These are phyloP conservation scores for Drosophila pseudoobscura DNA, from an alignment of 1,140 invertebrate species.

Conservation along the genomic window DNA sequence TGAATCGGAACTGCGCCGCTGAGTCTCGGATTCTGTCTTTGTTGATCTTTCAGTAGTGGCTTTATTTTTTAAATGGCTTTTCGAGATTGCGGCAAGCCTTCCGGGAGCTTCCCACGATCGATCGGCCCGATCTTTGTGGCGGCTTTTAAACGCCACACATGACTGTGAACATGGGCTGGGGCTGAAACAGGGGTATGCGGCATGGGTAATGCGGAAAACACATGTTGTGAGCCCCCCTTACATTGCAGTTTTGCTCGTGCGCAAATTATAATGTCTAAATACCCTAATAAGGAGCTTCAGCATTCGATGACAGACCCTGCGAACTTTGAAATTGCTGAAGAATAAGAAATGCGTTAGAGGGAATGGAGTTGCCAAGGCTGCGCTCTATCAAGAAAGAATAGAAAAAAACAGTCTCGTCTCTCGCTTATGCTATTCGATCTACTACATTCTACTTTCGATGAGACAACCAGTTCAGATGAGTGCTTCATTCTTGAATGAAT, in stretches of 20 bases:
- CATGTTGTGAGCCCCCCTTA: slow-evolving; percentile 29
- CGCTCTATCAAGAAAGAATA: too few relatives aligned
- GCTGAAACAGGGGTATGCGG: background rate
- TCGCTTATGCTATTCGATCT: too few relatives aligned
- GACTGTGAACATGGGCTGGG: background rate
- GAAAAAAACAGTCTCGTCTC: too few relatives aligned
- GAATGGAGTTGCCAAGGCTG: too few relatives aligned
- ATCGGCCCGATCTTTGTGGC: background rate
- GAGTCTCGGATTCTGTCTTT: background rate
- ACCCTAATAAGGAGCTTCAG: background rate
- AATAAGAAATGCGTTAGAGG: too few relatives aligned
- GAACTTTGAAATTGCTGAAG: too few relatives aligned
- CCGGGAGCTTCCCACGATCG: slow-evolving; percentile 69
- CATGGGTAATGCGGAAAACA: slow-evolving; percentile 10
- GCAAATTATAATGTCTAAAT: slow-evolving; percentile 10
- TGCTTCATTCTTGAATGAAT: too few relatives aligned
- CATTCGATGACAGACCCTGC: too few relatives aligned
- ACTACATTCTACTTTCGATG: too few relatives aligned
- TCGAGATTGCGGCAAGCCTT: slow-evolving; percentile 65
- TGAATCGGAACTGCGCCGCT: background rate
- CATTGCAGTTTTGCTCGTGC: slow-evolving; percentile 10
- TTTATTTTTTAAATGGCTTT: slow-evolving; percentile 34
- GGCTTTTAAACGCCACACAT: slow-evolving; percentile 30
- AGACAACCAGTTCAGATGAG: too few relatives aligned
- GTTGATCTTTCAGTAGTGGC: slow-evolving; percentile 32